Base-by-base conservation (phyloP, 2,797 vertebrate species). In the Nyctalus aviator region DNA sequence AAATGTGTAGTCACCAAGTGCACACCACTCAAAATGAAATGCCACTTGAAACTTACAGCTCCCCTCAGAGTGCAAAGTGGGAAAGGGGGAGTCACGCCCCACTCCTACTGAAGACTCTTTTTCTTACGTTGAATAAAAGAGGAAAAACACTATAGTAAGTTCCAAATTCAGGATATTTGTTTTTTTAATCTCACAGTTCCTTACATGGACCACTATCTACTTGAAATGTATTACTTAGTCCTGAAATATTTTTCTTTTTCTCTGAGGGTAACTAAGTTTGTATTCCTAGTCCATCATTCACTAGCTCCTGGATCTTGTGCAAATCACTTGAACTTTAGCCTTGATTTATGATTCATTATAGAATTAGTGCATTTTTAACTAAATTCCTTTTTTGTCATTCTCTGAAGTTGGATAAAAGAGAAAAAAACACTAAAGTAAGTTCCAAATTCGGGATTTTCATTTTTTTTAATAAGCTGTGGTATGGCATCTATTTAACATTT, bases 341-440 rank as follows among this genome's bases (percentile, higher is more conserved):
- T 86, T 79, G 32, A 44, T 81, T 71, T 14, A 87, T 35, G 20
- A 75, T 84, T 89, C 35, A 71, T 8, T 30, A 81, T 30, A 76
- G 71, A 88, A 93, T 44, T 78, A 94, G 30, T 77, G 0, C 62
- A 3, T 87, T 50, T 73, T 91, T 53, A 64, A 55, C 48, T 66
- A 57, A 72, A 87, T 76, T 37, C 14, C 21, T 59, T 3, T 71
- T 73, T 94, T 91, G 77, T 79, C 41, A 87, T 53, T 88, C 77
- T 44, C 10, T 66, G 76, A 76, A 50, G 37, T 88, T 88, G 21
- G 57, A 64, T 86, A 57, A 8, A 69, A 18, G 64, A 20, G 6
- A 5, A 73, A 87, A 87, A 87, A 71, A 64, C 30, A 73, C 3
- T 88, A 13, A 62, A 35, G 2, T 64, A 69, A 93, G 20, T 88